Percentiles rank a stretch among this genome's conserved stretches.
Conservation (phyloP, 1,140 invertebrate species). For the Tenebrio molitor region DNA sequence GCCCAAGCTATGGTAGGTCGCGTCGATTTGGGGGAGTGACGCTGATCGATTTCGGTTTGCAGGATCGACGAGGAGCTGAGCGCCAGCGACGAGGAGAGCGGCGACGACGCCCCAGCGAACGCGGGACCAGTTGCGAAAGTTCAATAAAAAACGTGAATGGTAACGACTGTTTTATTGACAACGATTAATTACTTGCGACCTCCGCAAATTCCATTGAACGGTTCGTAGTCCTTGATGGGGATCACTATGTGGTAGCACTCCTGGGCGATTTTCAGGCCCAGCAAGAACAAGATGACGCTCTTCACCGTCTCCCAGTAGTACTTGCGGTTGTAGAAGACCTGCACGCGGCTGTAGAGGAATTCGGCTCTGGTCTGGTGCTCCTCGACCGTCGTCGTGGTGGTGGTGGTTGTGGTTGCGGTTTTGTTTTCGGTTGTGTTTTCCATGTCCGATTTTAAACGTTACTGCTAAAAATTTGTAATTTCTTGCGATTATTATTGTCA, state of each 20-base stretch:
- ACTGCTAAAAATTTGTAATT: no score
- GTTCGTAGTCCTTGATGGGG: constrained; percentile 52
- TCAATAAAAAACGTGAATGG: neutral
- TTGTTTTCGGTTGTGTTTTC: neutral
- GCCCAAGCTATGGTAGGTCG: constrained; percentile 68
- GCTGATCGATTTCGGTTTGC: constrained; percentile 24
- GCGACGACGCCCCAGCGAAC: neutral
- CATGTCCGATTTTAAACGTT: no score
- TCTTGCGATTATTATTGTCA: no score
- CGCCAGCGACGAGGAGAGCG: neutral
- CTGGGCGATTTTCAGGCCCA: constrained; percentile 51
- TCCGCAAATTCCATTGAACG: constrained; percentile 46
- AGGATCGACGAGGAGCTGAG: constrained; percentile 55
- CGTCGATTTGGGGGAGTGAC: no score
- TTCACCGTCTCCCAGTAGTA: constrained; percentile 52
- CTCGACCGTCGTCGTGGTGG: no score
- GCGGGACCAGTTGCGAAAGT: constrained; percentile 32
- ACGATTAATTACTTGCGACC: neutral
- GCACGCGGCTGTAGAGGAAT: neutral
- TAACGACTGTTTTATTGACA: constrained; percentile 18
- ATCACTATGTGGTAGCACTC: constrained; percentile 52
- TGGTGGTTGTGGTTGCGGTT: neutral
- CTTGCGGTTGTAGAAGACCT: constrained; percentile 38
- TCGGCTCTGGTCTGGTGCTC: neutral
- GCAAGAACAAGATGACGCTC: constrained; percentile 47